Conservation (phyloP, 1,140 invertebrate genomes). For the Frieseomelitta varia region DNA sequence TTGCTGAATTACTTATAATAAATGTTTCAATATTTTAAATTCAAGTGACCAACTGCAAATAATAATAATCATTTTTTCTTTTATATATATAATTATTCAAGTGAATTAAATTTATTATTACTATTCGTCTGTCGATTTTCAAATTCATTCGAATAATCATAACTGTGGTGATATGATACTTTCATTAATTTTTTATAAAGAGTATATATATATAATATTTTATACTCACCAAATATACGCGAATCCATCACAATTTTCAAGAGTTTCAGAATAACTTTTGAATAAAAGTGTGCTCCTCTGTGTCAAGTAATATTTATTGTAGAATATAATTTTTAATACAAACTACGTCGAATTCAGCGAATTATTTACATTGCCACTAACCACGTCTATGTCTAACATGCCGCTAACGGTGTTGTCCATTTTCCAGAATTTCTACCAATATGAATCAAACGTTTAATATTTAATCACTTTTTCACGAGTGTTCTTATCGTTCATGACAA, state of each 20-base stretch:
- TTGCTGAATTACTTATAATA: no score
- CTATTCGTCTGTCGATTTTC: no score
- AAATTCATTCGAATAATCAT: background rate
- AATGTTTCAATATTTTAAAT: no score
- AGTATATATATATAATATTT: background rate
- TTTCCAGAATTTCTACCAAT: background rate
- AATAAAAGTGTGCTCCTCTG: conserved; percentile 18
- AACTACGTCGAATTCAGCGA: conserved; percentile 54
- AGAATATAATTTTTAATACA: conserved; percentile 59
- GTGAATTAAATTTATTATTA: no score
- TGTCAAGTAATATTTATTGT: conserved; percentile 60
- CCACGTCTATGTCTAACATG: conserved; percentile 40
- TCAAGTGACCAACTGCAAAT: no score
- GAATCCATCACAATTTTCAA: background rate
- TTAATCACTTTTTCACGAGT: background rate
- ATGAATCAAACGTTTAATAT: background rate
- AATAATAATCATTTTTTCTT: no score
- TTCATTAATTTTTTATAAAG: background rate
- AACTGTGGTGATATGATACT: background rate
- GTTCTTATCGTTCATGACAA: background rate
- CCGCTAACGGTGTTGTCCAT: background rate
- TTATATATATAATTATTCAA: no score
- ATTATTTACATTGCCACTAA: conserved; percentile 65
- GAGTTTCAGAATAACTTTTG: background rate
- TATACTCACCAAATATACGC: background rate